Conservation (phyloP, 2,113 vertebrate genomes). For the Casuarius casuarius region DNA sequence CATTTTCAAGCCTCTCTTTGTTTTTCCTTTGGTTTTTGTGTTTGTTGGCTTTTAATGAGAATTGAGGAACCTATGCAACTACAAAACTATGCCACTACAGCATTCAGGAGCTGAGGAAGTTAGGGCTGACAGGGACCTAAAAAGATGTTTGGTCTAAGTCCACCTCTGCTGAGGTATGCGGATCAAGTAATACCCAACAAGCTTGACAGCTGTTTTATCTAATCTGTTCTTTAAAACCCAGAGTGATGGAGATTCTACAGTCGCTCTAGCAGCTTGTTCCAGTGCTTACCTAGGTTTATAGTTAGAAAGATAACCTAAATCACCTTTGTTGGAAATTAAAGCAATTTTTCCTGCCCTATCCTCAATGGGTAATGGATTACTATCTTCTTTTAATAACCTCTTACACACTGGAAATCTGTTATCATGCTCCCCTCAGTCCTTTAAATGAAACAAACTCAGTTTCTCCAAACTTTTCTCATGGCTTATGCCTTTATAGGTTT, state of each 20-base stretch:
- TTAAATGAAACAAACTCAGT: not conserved
- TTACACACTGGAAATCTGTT: slow-evolving; percentile 7
- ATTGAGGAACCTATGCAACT: not conserved
- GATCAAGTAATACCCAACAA: not conserved
- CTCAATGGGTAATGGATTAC: not conserved
- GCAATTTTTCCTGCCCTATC: not conserved
- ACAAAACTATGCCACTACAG: not conserved
- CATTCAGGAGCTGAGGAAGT: not conserved
- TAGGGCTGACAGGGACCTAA: not conserved
- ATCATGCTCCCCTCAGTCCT: not conserved
- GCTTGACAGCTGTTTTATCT: not conserved
- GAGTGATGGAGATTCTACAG: slow-evolving; percentile 8
- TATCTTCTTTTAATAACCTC: not conserved
- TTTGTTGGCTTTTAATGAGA: not conserved
- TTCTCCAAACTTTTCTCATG: slow-evolving; percentile 16
- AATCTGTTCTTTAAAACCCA: not conserved
- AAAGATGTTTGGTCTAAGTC: not conserved
- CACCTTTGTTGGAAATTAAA: not conserved
- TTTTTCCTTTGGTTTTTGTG: not conserved
- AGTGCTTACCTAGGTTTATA: slow-evolving; percentile 22
- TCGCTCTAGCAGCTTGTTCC: not conserved
- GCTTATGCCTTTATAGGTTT: not conserved
- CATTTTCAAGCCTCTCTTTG: not conserved
- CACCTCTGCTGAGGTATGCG: not conserved
- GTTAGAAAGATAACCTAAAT: slow-evolving; percentile 42